Evolutionary conservation across 2,113 vertebrate species (phyloP).

Genomic region (Nanorana parkeri): DNA sequence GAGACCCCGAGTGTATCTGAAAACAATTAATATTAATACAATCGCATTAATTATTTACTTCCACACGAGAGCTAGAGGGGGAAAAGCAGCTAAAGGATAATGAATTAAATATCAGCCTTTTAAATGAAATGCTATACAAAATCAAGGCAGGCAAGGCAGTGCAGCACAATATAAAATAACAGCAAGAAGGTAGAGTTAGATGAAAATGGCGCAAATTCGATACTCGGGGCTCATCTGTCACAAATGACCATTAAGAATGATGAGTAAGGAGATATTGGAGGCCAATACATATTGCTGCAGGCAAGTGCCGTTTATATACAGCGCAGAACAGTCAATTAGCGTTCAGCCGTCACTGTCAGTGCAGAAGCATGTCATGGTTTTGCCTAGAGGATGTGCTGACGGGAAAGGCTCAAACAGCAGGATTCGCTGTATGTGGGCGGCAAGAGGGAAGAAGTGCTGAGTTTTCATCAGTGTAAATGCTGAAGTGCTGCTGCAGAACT

Average conservation of each 20-base stretch:
- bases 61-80: constrained; percentile 2
- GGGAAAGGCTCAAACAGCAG: constrained; percentile 29
- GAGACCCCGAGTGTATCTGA: constrained; percentile 1
- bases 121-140: neutral
- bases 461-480: constrained; percentile 13
- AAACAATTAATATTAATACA: constrained; percentile 42
- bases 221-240: neutral
- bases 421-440: constrained; percentile 44
- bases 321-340: constrained; percentile 27
- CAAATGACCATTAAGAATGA: neutral
- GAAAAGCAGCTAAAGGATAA: constrained; percentile 9
- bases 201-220: neutral
- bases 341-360: constrained; percentile 19
- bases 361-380: constrained; percentile 30
- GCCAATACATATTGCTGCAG: neutral
- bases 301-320: constrained; percentile 1
- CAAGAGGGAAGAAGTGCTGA: constrained; percentile 1
- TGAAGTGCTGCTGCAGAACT: neutral
- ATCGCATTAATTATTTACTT: constrained; percentile 6
- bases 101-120: constrained; percentile 38
- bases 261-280: neutral
- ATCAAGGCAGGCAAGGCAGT: neutral
- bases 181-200: neutral
- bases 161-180: neutral
- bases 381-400: constrained; percentile 30